phyloP scores from a whole-genome alignment of 2,113 vertebrate species.

The Camelus dromedarius region DNA sequence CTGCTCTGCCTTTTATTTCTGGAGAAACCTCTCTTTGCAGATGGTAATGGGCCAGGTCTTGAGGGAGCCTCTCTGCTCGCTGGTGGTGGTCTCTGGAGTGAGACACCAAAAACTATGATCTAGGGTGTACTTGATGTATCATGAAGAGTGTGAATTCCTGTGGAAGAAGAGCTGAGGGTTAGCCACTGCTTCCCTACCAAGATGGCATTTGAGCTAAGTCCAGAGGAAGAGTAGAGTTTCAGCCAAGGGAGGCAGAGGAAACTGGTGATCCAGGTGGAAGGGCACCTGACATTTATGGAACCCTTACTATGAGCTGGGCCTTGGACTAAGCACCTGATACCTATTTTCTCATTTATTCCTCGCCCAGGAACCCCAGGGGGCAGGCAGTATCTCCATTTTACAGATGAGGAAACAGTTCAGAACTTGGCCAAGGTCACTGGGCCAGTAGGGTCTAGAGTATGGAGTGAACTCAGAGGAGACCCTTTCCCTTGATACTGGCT shows the following conservation, averaged over 20 bases:
- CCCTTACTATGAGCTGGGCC: background rate
- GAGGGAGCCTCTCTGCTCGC: background rate
- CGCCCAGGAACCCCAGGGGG: background rate
- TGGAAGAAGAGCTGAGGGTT: background rate
- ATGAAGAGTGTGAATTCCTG: background rate
- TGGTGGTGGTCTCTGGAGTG: background rate
- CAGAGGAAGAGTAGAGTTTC: background rate
- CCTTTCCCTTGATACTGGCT: background rate
- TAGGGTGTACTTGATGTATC: background rate
- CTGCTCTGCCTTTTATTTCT: background rate
- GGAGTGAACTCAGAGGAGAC: background rate
- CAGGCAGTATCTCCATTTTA: background rate
- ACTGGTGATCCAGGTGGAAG: background rate
- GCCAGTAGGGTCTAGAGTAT: background rate
- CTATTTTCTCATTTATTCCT: background rate
- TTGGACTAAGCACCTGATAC: background rate
- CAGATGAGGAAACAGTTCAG: background rate
- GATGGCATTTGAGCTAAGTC: background rate
- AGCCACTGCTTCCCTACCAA: background rate
- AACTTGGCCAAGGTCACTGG: background rate
- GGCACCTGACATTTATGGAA: background rate
- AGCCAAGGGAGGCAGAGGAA: background rate
- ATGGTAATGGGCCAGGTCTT: background rate
- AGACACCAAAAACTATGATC: background rate
- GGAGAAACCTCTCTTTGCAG: background rate